phyloP scores from a whole-genome alignment of 1,140 invertebrate genomes.

The Melipona quadrifasciata region DNA sequence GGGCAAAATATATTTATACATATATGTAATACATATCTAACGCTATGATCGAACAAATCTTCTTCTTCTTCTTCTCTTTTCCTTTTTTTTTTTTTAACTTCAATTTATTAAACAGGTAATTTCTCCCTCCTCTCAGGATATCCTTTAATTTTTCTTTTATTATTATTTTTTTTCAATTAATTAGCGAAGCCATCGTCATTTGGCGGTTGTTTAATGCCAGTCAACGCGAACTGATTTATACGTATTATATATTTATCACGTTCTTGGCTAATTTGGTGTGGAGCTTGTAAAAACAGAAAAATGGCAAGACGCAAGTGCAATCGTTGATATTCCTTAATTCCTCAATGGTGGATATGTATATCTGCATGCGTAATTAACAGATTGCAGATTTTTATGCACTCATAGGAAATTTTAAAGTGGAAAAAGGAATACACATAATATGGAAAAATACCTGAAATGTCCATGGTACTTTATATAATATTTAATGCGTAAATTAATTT shows the following conservation, averaged over 20 bases:
- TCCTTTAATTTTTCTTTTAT: conserved; percentile 3
- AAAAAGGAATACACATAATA: too few species aligned
- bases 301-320: background rate
- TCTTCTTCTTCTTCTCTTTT: background rate
- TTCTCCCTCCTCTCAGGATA: too few species aligned
- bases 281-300: conserved; percentile 49
- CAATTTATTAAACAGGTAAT: conserved; percentile 23
- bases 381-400: too few species aligned
- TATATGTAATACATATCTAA: background rate
- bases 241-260: conserved; percentile 17
- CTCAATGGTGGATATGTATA: too few species aligned
- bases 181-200: background rate
- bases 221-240: background rate
- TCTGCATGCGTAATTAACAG: too few species aligned
- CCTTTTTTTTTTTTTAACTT: too few species aligned
- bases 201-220: background rate
- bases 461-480: too few species aligned
- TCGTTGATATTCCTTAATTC: background rate
- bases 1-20: background rate
- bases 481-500: too few species aligned
- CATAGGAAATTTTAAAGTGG: too few species aligned
- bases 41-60: background rate
- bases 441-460: too few species aligned
- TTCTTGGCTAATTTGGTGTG: conserved; percentile 49
- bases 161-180: background rate